Evolutionary conservation across 2,888 invertebrate species (phyloP).

Genomic region (Trichogramma evanescens): DNA sequence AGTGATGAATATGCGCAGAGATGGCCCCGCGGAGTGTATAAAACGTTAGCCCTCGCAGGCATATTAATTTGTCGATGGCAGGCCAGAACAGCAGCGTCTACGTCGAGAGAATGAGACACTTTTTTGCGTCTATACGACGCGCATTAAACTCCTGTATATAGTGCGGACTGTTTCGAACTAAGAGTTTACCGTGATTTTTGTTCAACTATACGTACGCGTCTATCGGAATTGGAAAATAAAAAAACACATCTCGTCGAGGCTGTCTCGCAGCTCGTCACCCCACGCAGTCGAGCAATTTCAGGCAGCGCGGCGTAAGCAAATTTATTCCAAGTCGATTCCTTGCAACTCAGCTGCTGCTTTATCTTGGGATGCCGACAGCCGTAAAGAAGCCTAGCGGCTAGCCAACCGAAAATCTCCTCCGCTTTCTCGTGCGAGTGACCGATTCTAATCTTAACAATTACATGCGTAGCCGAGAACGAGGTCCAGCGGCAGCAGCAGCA

Average conservation of each 20-base stretch:
- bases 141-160: no score
- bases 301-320: background rate
- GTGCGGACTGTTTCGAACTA: no score
- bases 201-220: no score
- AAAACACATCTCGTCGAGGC: background rate
- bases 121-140: no score
- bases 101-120: no score
- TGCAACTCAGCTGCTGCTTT: no score
- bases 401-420: slow-evolving; percentile 14
- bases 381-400: slow-evolving; percentile 9
- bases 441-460: slow-evolving; percentile 34
- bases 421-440: slow-evolving; percentile 17
- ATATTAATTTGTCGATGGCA: slow-evolving; percentile 19
- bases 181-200: no score
- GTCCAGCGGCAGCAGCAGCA: background rate
- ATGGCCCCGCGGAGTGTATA: slow-evolving; percentile 12
- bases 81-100: background rate
- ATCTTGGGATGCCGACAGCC: slow-evolving; percentile 20
- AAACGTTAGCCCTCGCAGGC: slow-evolving; percentile 19
- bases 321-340: no score
- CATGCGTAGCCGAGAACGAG: background rate
- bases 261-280: background rate
- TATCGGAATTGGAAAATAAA: no score
- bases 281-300: background rate
- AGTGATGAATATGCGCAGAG: no score